These are phyloP conservation scores for Cyanoderma ruficeps DNA, from an alignment of 2,113 vertebrate species.

Conservation along the genomic window DNA sequence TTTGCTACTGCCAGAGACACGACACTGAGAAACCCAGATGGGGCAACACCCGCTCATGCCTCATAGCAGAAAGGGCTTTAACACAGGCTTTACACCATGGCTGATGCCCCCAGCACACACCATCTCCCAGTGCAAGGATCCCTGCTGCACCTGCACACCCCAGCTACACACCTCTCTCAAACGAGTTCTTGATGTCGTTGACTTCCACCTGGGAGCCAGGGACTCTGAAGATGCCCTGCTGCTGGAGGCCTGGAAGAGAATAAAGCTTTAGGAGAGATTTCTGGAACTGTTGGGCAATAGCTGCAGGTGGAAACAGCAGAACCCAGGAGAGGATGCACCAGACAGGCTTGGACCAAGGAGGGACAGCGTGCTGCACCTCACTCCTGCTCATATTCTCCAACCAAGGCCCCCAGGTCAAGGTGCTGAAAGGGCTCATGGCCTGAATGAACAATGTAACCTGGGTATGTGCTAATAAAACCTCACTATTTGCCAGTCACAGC, in stretches of 20 bases:
- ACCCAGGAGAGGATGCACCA: fast-evolving
- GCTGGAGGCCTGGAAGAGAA: slow-evolving; percentile 88
- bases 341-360: not conserved
- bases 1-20: not conserved
- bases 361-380: not conserved
- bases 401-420: not conserved
- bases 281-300: fast-evolving
- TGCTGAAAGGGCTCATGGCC: not conserved
- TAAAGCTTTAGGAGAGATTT: not conserved
- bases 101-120: not conserved
- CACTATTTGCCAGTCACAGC: not conserved
- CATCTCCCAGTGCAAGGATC: fast-evolving
- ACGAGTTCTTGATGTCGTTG: slow-evolving; percentile 99
- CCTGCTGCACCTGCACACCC: not conserved
- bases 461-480: not conserved
- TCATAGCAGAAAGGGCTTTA: not conserved
- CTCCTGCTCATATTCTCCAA: not conserved
- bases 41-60: not conserved
- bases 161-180: slow-evolving; percentile 89
- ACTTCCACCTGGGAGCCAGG: slow-evolving; percentile 98
- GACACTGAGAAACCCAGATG: not conserved
- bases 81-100: not conserved
- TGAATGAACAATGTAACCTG: fast-evolving
- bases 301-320: not conserved
- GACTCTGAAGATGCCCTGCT: slow-evolving; percentile 97